Base-by-base conservation (phyloP, 2,888 invertebrate genomes). In the Eulithis testata region DNA sequence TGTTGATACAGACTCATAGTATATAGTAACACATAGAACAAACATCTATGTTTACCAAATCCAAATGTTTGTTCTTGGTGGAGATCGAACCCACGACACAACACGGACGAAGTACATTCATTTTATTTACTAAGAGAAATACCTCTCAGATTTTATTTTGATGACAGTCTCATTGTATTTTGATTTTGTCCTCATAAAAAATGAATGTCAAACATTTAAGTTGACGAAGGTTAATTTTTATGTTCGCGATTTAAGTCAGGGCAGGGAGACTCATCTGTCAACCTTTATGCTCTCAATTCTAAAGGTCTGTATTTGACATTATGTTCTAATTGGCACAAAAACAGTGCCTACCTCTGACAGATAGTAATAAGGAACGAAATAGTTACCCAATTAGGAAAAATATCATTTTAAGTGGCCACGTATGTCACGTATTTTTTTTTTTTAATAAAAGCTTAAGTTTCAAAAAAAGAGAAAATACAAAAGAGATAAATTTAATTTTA, bases 221-320 rank as follows among this genome's bases (percentile, higher is more conserved):
- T 37, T 36, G 59, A 55, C 37, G 74, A 72, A 77, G 75, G 75
- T 74, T 75, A 77, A 70, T 76, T 76, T 76, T 76, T 73, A 71
- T 72, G 73, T 66, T 69, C 72, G 65, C 72, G 66, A 71, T 73
- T 70, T 60, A 50, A 58, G 59, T 68, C 70, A 69, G 63, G 70
- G 60, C 63, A 69, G 67, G 62, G 57, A 68, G 60, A 58, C 60
- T 68, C 66, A 71, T 73, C 65, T 66, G 67, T 72, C 71, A 73
- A 67, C 71, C 63, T 69, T 73, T 69, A 66, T 71, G 40, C 50
- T 60, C 57, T 60, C 57, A 63, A 66, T 69, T 55, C 12, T 65
- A 61, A 69, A 70, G 70, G 65, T 67, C 37, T 69, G 62, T 63
- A 43, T 59, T 65, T 72, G 65, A 61, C 66, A 70, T 68, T 68